Evolutionary conservation across 2,113 vertebrate species (phyloP).

Genomic region (Notothenia coriiceps): DNA sequence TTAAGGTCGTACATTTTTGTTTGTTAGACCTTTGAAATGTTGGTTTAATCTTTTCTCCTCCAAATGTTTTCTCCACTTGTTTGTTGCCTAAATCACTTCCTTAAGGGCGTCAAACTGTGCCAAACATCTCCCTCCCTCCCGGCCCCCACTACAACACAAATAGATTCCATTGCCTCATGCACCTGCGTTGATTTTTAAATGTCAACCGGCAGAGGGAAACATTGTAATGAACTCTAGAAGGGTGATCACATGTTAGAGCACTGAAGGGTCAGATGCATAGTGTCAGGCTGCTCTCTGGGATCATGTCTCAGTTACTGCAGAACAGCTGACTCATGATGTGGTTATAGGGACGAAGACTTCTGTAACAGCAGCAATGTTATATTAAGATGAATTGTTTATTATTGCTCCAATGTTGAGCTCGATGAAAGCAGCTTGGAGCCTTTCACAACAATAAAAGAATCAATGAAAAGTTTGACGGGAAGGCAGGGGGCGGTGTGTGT

Average conservation of each 20-base stretch:
- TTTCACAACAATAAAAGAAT: neutral
- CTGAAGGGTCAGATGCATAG: slow-evolving; percentile 1
- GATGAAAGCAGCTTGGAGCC: too few relatives aligned
- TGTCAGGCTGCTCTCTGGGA: too few relatives aligned
- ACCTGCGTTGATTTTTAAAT: slow-evolving; percentile 53
- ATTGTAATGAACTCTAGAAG: slow-evolving; percentile 47
- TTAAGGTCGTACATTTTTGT: neutral
- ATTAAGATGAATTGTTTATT: slow-evolving; percentile 3
- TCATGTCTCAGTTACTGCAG: too few relatives aligned
- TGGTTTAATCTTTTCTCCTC: slow-evolving; percentile 15
- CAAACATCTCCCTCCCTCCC: neutral
- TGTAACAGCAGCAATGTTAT: neutral
- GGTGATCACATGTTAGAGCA: slow-evolving; percentile 22
- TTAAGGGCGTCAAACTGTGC: slow-evolving; percentile 63
- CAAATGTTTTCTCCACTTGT: slow-evolving; percentile 26
- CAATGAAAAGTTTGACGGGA: neutral
- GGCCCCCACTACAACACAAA: slow-evolving; percentile 12
- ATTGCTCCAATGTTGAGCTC: neutral
- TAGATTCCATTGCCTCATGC: slow-evolving; percentile 30
- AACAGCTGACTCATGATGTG: too few relatives aligned
- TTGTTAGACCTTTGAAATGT: neutral
- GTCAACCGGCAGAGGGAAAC: slow-evolving; percentile 35
- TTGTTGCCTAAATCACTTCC: slow-evolving; percentile 41
- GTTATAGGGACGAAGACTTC: neutral
- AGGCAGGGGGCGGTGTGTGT: neutral